These are phyloP conservation scores for Eucidaris tribuloides DNA, from an alignment of 35 echinoderm and acorn worm genomes.

Conservation along the genomic window DNA sequence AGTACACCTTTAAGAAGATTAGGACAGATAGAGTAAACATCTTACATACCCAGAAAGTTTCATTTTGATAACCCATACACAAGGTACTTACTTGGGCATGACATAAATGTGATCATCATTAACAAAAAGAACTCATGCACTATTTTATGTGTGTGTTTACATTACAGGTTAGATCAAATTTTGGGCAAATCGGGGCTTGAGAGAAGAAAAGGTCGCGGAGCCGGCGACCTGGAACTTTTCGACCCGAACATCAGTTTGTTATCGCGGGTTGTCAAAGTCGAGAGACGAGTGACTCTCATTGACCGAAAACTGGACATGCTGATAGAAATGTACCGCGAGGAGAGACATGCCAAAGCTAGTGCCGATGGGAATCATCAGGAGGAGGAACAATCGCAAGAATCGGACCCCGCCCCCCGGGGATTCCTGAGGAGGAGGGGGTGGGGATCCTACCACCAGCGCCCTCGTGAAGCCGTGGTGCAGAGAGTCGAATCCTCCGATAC, in stretches of 20 bases:
- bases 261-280: conserved; percentile 88
- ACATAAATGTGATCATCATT: too few species aligned
- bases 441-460: conserved; percentile 59
- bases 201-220: conserved; percentile 72
- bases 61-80: too few species aligned
- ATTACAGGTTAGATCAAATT: conserved; percentile 83
- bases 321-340: conserved; percentile 95
- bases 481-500: conserved; percentile 60
- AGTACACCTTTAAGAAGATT: too few species aligned
- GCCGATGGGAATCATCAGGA: conserved; percentile 27
- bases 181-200: conserved; percentile 76
- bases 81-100: too few species aligned
- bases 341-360: conserved; percentile 68
- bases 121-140: too few species aligned
- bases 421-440: conserved; percentile 65
- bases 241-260: conserved; percentile 83
- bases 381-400: conserved; percentile 40
- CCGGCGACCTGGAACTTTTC: conserved; percentile 75
- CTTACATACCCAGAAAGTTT: too few species aligned
- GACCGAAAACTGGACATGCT: conserved; percentile 97
- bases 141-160: too few species aligned
- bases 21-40: too few species aligned
- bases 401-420: conserved; percentile 62
- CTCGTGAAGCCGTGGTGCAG: conserved; percentile 27
- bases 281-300: conserved; percentile 87